phyloP scores from a whole-genome alignment of 2,888 invertebrate genomes.

The Tinea semifulvella region DNA sequence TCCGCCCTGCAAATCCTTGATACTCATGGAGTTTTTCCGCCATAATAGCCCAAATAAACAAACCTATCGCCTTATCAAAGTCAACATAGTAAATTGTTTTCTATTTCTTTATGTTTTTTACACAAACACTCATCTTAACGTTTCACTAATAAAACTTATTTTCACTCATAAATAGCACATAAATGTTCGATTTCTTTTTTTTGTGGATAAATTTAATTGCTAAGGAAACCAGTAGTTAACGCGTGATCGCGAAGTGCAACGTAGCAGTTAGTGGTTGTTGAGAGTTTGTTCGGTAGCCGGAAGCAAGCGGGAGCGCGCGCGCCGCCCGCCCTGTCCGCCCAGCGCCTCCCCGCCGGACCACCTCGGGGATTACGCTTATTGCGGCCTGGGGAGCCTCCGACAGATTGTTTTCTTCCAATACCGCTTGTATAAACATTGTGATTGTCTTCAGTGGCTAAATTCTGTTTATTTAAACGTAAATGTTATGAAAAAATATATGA shows the following conservation, averaged over 20 bases:
- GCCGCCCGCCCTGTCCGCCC: conserved; percentile 34
- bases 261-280: conserved; percentile 6
- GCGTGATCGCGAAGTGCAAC: conserved; percentile 1
- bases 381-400: conserved; percentile 42
- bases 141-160: no score
- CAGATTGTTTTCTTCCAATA: conserved; percentile 47
- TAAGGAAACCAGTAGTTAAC: conserved; percentile 1
- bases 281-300: conserved; percentile 27
- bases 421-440: conserved; percentile 51
- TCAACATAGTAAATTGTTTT: background rate
- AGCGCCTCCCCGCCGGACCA: conserved; percentile 35
- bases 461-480: no score
- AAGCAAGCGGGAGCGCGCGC: conserved; percentile 48
- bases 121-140: no score
- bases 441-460: no score
- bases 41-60: no score
- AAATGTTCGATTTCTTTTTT: no score
- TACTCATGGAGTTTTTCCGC: conserved; percentile 84
- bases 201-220: no score
- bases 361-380: conserved; percentile 52
- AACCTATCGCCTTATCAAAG: no score
- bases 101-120: conserved; percentile 3
- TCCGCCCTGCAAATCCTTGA: conserved; percentile 76
- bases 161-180: no score
- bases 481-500: no score